Conservation (phyloP, 2,888 invertebrate genomes). For the Harpalus rubripes region DNA sequence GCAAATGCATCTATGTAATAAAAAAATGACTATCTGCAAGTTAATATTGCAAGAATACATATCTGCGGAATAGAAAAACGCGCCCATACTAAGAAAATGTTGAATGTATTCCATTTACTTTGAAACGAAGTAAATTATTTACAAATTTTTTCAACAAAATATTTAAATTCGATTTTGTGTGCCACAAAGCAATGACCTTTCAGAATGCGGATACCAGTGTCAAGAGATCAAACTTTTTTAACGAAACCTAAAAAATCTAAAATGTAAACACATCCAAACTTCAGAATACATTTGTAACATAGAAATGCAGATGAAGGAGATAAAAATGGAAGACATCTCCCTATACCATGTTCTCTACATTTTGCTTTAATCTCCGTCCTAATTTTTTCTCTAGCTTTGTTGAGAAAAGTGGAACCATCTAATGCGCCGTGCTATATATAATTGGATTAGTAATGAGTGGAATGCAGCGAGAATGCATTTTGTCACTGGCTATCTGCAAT, state of each 20-base stretch:
- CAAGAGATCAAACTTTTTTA: constrained; percentile 20
- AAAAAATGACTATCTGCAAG: no score
- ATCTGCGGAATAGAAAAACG: no score
- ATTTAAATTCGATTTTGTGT: neutral
- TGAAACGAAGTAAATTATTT: no score
- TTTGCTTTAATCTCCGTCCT: constrained; percentile 6
- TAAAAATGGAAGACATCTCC: neutral
- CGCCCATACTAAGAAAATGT: no score
- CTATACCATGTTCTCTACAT: neutral
- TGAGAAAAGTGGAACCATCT: constrained; percentile 16
- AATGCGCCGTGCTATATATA: constrained; percentile 26
- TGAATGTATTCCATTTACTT: no score
- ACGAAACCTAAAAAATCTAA: constrained; percentile 22
- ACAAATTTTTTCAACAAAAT: neutral
- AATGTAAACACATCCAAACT: constrained; percentile 23
- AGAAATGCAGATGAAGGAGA: constrained; percentile 30
- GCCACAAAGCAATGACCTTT: neutral
- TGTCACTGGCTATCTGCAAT: constrained; percentile 25
- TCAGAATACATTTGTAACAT: constrained; percentile 41
- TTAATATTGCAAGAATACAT: no score
- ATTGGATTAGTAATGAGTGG: constrained; percentile 56
- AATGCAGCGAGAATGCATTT: constrained; percentile 56
- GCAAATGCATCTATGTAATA: no score
- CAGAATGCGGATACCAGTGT: neutral
- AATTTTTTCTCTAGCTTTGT: constrained; percentile 28